Base-by-base conservation (phyloP, 2,888 invertebrate species). In the Ormyrus rosae region DNA sequence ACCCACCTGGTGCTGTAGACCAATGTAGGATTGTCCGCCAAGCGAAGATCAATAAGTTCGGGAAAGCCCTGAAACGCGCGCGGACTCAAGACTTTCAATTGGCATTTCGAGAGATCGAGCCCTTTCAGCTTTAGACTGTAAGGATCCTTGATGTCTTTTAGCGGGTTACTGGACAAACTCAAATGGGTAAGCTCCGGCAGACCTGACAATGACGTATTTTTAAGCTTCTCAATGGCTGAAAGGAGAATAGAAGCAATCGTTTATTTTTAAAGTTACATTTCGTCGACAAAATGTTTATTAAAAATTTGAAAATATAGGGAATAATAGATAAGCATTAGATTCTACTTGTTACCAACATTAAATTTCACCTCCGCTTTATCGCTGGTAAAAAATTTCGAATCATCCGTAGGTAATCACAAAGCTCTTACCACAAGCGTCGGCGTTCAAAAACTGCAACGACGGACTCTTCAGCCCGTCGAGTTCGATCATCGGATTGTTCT, bases 111-210 rank as follows among this genome's bases (percentile, higher is more conserved):
- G 83, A 90, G 82, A 83, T 90, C 89, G 67, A 90, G 83, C 84
- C 84, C 86, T 80, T 83, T 85, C 67, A 90, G 83, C 81, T 85
- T 88, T 53, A 83, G 81, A 77, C 88, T 87, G 75, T 82, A 83
- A 61, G 89, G 86, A 80, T 85, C 84, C 53, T 85, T 80, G 80
- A 90, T 83, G 13, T 72, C 83, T 83, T 85, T 87, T 84, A 90
- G 83, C 56, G 90, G 92, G 86, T 96, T 96, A 84, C 93, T 92
- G 5, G 93, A 92, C 83, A 96, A 92, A 86, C 94, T 95, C 60
- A 96, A 92, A 85, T 94, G 93, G 50, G 92, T 93, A 82, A 96
- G 91, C 81, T 92, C 91, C 55, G 93, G 93, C 83, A 96, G 88
- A 48, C 93, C 93, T 67, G 91, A 90, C 85, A 95, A 93, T 91